phyloP scores from a whole-genome alignment of 2,113 vertebrate species.

The Procavia capensis region DNA sequence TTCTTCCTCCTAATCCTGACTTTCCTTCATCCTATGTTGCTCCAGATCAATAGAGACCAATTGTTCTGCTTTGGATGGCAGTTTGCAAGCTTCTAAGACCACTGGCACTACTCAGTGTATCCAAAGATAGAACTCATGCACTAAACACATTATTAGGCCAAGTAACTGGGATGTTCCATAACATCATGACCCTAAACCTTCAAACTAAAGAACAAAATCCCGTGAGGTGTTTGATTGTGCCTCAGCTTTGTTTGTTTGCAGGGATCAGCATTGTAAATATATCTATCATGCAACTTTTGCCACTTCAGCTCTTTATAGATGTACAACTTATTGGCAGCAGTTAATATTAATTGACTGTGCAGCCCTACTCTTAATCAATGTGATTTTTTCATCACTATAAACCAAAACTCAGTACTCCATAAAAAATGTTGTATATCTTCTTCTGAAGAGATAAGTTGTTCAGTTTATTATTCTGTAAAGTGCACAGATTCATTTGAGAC shows the following conservation, averaged over 20 bases:
- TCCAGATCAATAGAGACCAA: background rate
- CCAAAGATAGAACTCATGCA: background rate
- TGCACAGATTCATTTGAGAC: background rate
- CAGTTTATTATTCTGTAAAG: conserved; percentile 28
- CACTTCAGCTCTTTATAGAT: background rate
- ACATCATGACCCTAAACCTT: background rate
- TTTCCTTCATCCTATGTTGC: background rate
- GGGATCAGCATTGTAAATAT: background rate
- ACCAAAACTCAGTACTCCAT: background rate
- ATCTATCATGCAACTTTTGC: background rate
- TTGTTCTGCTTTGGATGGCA: background rate
- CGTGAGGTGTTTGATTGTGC: background rate
- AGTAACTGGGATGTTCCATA: background rate
- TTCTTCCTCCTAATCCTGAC: background rate
- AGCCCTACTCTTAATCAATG: background rate
- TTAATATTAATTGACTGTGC: background rate
- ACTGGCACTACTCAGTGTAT: background rate
- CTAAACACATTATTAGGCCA: background rate
- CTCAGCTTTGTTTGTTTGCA: background rate
- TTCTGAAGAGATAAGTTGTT: background rate
- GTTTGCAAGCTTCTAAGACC: background rate
- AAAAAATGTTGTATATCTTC: background rate
- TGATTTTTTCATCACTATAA: background rate
- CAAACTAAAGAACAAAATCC: background rate
- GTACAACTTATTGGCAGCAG: background rate